Evolutionary conservation across 2,888 invertebrate species (phyloP), one percentile per base, ranked within the genome.

Genomic region (Meiosimyza decipiens): DNA sequence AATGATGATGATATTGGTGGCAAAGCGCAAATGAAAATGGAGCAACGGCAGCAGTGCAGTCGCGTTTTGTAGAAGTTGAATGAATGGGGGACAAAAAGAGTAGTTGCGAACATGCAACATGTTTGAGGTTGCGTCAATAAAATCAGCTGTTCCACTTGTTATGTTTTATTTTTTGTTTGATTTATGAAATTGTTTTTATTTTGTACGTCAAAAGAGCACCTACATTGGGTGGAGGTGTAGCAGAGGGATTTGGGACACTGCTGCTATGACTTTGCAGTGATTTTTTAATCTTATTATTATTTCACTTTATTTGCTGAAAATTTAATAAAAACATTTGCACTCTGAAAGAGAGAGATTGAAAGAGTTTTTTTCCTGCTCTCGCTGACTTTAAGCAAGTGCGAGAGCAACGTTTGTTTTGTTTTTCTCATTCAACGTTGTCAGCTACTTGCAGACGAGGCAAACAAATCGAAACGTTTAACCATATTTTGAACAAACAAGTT

Each of bases 401-500:
- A 75, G 72, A 75, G 73, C 74, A 74, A 52, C 40, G 60, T 62
- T 51, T 51, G 15, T 16, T 66, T 68, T 60, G 63, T 74, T 74
- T 74, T 76, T 75, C 79, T 77, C 79, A 76, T 79, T 68, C 9
- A 69, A 59, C 51, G 76, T 57, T 59, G 55, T 28, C 49, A 50
- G 64, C 64, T 57, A 60, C 51, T 59, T 52, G 51, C 55, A 28
- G 63, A 12, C 49, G 50, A 40, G 11, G 28, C 57, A 18, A 15
- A 18, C 40, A 68, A 60, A 72, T 65, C 70, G 62, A 33, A 66
- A 64, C 70, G 66, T 71, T 73, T 73, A 81, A 82, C 80, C 82
- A 81, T 83, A 82, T 83, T 40, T 40, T 83, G 81, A 83, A 83
- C 83, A 83, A 82, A 83, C 83, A 84, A 82, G 84, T 84, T 82